phyloP scores from a whole-genome alignment of 2,113 vertebrate species.

The Cyanocitta stelleri region DNA sequence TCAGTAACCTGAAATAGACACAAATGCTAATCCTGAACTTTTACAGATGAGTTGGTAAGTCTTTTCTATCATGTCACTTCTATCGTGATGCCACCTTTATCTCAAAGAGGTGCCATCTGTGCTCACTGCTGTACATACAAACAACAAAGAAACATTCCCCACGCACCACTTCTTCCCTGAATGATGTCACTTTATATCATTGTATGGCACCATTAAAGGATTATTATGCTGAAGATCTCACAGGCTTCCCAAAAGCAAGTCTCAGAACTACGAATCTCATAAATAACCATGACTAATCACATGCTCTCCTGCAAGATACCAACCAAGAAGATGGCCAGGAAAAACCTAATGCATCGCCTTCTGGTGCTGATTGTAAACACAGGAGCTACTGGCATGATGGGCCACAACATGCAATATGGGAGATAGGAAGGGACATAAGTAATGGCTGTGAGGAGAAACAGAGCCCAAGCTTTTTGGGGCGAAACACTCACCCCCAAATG shows the following conservation, averaged over 20 bases:
- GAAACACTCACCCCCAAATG: neutral
- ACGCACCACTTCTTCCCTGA: neutral
- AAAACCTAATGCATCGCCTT: neutral
- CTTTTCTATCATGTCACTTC: neutral
- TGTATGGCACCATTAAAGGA: neutral
- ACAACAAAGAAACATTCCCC: neutral
- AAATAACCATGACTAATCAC: neutral
- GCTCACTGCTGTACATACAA: neutral
- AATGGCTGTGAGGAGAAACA: neutral
- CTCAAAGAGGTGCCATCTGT: neutral
- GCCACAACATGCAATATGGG: neutral
- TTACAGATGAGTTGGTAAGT: neutral
- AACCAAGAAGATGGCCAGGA: neutral
- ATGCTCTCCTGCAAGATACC: neutral
- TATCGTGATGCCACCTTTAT: neutral
- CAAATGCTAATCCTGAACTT: neutral
- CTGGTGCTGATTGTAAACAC: neutral
- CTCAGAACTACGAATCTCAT: neutral
- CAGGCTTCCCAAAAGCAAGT: neutral
- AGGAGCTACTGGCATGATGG: neutral
- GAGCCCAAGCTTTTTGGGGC: neutral
- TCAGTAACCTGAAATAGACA: neutral
- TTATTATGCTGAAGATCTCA: neutral
- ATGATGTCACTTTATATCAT: neutral
- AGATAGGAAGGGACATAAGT: neutral